These are phyloP conservation scores for Pollicipes pollicipes DNA, from an alignment of 1,140 invertebrate genomes.

Conservation along the genomic window DNA sequence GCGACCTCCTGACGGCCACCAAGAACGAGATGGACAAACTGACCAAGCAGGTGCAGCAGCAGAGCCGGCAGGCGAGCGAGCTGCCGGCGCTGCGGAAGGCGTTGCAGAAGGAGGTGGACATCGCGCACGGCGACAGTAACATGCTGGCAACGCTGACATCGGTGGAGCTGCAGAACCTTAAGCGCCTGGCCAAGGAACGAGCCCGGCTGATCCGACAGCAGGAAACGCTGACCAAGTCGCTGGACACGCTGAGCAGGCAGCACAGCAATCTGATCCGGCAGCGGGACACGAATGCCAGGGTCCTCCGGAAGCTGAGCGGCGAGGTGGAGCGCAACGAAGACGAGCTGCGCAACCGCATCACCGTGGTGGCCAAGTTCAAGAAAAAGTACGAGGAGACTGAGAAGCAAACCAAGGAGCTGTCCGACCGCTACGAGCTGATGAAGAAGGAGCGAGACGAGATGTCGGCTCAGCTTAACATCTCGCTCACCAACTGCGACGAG, in stretches of 20 bases:
- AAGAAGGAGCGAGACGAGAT: not conserved
- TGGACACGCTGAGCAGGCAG: not conserved
- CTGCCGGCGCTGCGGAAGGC: not conserved
- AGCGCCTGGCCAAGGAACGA: not conserved
- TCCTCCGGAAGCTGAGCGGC: not conserved
- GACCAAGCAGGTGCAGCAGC: not conserved
- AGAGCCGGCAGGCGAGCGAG: not conserved
- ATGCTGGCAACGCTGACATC: not conserved
- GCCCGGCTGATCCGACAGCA: not conserved
- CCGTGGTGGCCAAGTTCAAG: not conserved
- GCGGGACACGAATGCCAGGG: not conserved
- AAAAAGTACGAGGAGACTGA: not conserved
- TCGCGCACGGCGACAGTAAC: not conserved
- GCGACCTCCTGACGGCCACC: not conserved
- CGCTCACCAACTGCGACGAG: not conserved
- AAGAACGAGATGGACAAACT: not conserved
- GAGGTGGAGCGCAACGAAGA: not conserved
- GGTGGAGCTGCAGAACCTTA: not conserved
- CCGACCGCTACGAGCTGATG: not conserved
- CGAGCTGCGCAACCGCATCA: not conserved
- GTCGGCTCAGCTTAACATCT: not conserved
- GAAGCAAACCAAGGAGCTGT: not conserved
- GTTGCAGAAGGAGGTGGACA: not conserved
- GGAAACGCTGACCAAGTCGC: not conserved
- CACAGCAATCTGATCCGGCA: not conserved